Evolutionary conservation across 2,113 vertebrate species (phyloP).

Genomic region (Junco hyemalis): DNA sequence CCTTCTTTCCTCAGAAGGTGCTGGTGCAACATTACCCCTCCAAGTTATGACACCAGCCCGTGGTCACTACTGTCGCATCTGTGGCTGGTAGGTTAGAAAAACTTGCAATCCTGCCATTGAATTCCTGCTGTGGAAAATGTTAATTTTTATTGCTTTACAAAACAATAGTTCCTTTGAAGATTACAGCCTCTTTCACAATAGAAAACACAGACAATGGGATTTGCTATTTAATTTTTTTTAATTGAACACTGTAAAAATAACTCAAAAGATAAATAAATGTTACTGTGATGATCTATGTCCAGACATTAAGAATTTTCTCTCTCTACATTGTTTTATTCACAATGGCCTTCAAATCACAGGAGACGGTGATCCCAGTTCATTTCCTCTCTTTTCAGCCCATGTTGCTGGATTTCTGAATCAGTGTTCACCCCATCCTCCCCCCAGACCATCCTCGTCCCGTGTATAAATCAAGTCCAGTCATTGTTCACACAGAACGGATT

Average conservation of each 20-base stretch:
- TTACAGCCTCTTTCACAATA: slow-evolving; percentile 58
- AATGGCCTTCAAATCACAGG: slow-evolving; percentile 73
- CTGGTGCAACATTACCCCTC: not conserved
- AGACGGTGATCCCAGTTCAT: slow-evolving; percentile 58
- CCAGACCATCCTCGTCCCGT: slow-evolving; percentile 43
- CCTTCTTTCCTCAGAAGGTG: not conserved
- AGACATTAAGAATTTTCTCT: slow-evolving; percentile 72
- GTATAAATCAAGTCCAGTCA: slow-evolving; percentile 56
- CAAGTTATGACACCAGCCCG: not conserved
- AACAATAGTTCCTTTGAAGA: slow-evolving; percentile 72
- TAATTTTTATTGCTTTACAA: slow-evolving; percentile 60
- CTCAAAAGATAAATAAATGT: slow-evolving; percentile 75
- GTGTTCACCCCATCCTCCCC: slow-evolving; percentile 16
- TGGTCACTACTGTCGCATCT: not conserved
- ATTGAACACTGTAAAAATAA: slow-evolving; percentile 77
- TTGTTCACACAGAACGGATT: slow-evolving; percentile 86
- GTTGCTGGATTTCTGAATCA: slow-evolving; percentile 61
- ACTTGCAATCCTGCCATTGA: slow-evolving; percentile 46
- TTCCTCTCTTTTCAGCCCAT: slow-evolving; percentile 68
- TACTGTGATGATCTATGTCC: slow-evolving; percentile 70
- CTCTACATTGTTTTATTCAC: slow-evolving; percentile 74
- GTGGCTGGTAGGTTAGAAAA: slow-evolving; percentile 7
- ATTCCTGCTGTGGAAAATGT: slow-evolving; percentile 65
- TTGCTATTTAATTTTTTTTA: slow-evolving; percentile 78
- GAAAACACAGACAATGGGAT: slow-evolving; percentile 72